Percentiles rank a stretch among this genome's conserved stretches.
Conservation (phyloP, 2,113 vertebrate genomes). For the Otocyon megalotis region DNA sequence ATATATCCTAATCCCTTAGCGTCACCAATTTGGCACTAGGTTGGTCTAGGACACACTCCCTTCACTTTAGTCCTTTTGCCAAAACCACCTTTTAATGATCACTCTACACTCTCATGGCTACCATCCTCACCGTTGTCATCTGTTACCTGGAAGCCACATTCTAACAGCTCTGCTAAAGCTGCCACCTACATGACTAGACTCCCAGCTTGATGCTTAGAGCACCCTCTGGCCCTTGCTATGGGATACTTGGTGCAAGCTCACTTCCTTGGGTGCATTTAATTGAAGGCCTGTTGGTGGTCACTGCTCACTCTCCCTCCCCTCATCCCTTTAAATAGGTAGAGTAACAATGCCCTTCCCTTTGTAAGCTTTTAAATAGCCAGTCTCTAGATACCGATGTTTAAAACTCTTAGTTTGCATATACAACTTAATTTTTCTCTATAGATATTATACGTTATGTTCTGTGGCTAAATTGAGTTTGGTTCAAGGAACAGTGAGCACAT, state of each 20-base stretch:
- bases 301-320: accelerated
- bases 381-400: background rate
- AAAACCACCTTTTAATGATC: background rate
- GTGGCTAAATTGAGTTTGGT: background rate
- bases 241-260: background rate
- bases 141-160: background rate
- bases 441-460: background rate
- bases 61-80: background rate
- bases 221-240: background rate
- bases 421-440: background rate
- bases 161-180: background rate
- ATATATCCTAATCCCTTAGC: background rate
- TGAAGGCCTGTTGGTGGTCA: background rate
- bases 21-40: background rate
- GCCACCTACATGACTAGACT: background rate
- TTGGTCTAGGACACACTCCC: background rate
- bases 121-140: background rate
- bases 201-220: accelerated
- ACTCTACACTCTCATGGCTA: background rate
- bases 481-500: background rate
- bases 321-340: background rate
- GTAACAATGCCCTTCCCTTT: background rate
- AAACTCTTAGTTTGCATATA: background rate
- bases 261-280: background rate
- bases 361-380: background rate